Evolutionary conservation across 2,888 invertebrate species (phyloP).

Genomic region (Andricus curvator): DNA sequence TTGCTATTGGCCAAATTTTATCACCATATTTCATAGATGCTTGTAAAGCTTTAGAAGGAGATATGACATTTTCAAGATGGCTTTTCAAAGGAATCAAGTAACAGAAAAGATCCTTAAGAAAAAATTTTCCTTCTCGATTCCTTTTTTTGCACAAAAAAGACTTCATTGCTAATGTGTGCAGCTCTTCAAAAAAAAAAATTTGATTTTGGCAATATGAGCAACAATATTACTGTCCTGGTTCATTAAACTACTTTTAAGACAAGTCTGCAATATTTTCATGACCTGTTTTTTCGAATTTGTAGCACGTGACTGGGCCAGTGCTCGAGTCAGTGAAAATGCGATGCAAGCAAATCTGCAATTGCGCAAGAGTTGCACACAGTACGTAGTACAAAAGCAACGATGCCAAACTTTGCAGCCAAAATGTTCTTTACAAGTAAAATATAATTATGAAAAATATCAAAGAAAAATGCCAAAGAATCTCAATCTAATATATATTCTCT

Average conservation of each 20-base stretch:
- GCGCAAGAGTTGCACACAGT: slow-evolving; percentile 23
- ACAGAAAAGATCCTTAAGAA: too few relatives aligned
- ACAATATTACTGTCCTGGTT: slow-evolving; percentile 21
- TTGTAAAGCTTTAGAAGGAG: too few relatives aligned
- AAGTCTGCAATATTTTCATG: slow-evolving; percentile 5
- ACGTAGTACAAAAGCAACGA: slow-evolving; percentile 53
- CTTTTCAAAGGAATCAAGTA: too few relatives aligned
- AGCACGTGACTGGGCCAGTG: not conserved
- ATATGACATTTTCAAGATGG: too few relatives aligned
- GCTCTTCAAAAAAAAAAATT: too few relatives aligned
- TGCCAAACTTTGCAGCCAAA: slow-evolving; percentile 52
- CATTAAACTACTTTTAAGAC: not conserved
- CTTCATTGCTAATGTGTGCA: too few relatives aligned
- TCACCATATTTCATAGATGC: too few relatives aligned
- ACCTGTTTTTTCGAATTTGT: not conserved
- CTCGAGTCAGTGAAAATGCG: slow-evolving; percentile 1
- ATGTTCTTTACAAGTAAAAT: slow-evolving; percentile 37
- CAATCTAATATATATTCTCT: not conserved
- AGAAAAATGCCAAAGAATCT: not conserved
- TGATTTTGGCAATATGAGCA: not conserved
- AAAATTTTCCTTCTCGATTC: too few relatives aligned
- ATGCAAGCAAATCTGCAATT: slow-evolving; percentile 25
- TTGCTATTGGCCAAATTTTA: too few relatives aligned
- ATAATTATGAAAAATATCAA: slow-evolving; percentile 42
- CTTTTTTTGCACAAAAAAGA: too few relatives aligned